Percentiles rank a stretch among this genome's conserved stretches.
These are phyloP conservation scores for Hylaeus volcanicus DNA, from an alignment of 1,140 invertebrate genomes.

Conservation along the genomic window DNA sequence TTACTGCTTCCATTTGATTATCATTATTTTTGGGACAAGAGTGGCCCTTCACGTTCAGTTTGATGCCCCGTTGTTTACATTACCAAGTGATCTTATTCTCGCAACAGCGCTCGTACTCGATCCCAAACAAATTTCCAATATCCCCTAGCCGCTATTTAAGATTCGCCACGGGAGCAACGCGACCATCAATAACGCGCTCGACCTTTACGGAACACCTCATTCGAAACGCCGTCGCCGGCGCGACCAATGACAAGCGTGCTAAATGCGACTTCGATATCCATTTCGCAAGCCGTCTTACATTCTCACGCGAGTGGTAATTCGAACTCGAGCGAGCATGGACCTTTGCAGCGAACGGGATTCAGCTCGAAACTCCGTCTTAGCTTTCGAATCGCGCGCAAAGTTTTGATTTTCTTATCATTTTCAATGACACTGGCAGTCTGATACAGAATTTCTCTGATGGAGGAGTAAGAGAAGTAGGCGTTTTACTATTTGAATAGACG, in stretches of 20 bases:
- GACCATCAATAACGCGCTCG: constrained; percentile 40
- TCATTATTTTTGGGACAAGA: too few species aligned
- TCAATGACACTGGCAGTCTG: too few species aligned
- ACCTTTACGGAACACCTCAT: constrained; percentile 27
- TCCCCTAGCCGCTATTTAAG: constrained; percentile 24
- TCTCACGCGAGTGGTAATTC: constrained; percentile 29
- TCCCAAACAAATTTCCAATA: constrained; percentile 35
- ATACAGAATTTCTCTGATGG: too few species aligned
- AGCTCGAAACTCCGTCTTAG: too few species aligned
- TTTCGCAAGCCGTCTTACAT: constrained; percentile 27
- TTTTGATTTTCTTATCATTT: too few species aligned
- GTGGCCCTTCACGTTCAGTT: too few species aligned
- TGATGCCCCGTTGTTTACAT: too few species aligned
- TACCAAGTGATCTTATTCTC: neutral
- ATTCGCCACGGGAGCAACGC: constrained; percentile 37
- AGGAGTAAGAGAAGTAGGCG: too few species aligned
- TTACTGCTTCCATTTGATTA: too few species aligned
- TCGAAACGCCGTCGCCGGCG: constrained; percentile 24
- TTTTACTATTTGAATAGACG: too few species aligned
- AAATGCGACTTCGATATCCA: constrained; percentile 45
- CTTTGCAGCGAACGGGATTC: neutral
- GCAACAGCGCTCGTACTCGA: neutral
- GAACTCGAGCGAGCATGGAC: constrained; percentile 1
- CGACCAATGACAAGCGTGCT: constrained; percentile 36
- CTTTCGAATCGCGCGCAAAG: too few species aligned